Conservation (phyloP, 2,797 vertebrate species). For the Chlorospingus semifuscus region DNA sequence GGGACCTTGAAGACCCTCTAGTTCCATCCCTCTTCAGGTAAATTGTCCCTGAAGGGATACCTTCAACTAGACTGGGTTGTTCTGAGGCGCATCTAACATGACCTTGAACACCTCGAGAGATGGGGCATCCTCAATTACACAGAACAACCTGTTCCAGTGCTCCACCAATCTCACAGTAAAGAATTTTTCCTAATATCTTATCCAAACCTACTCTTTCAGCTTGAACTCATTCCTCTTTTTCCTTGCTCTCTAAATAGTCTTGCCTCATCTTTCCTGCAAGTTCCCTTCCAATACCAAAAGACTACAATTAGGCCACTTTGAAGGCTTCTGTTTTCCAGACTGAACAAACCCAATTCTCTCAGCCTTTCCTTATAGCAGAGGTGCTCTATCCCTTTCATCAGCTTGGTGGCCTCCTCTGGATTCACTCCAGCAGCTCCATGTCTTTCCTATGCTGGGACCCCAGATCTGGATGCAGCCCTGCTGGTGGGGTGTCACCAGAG, state of each 20-base stretch:
- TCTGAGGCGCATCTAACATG: background rate
- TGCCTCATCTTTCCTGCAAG: background rate
- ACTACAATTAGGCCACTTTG: background rate
- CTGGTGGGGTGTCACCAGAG: background rate
- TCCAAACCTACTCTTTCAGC: background rate
- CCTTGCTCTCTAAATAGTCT: background rate
- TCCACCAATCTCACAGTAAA: background rate
- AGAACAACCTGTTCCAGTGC: background rate
- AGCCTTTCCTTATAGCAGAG: background rate
- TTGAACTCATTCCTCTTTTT: background rate
- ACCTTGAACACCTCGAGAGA: background rate
- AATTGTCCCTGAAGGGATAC: background rate
- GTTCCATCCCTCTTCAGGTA: background rate
- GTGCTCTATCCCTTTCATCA: background rate
- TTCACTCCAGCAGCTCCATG: accelerated
- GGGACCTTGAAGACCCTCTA: background rate
- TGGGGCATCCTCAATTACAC: background rate
- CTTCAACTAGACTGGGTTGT: background rate
- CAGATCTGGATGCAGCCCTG: background rate
- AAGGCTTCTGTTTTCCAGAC: background rate
- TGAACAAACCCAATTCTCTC: background rate
- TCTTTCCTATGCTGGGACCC: background rate
- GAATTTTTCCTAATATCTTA: background rate
- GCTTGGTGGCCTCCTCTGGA: background rate
- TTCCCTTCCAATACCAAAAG: background rate